These are phyloP conservation scores for Mechanitis messenoides DNA, from an alignment of 2,888 invertebrate species.

Conservation along the genomic window DNA sequence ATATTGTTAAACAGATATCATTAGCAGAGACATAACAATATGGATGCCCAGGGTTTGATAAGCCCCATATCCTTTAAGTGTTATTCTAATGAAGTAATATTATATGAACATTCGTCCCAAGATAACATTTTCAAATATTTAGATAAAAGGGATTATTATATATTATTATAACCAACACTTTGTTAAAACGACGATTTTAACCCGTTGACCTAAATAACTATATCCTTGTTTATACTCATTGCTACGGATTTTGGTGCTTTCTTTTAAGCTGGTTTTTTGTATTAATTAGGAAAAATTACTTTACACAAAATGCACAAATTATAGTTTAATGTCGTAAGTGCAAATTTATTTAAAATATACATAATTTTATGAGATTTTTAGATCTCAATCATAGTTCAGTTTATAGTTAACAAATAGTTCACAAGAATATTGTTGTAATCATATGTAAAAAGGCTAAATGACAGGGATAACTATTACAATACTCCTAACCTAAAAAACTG, in stretches of 20 bases:
- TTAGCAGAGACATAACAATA: constrained; percentile 1
- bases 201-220: constrained; percentile 34
- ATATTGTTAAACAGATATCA: background rate
- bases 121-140: constrained; percentile 22
- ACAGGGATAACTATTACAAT: too few relatives aligned
- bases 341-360: too few relatives aligned
- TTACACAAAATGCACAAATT: background rate
- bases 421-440: too few relatives aligned
- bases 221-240: constrained; percentile 27
- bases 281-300: constrained; percentile 28
- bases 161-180: constrained; percentile 29
- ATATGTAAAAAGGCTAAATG: background rate
- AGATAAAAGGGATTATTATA: constrained; percentile 15
- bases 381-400: too few relatives aligned
- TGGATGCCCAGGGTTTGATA: constrained; percentile 16
- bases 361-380: too few relatives aligned
- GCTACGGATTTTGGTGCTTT: constrained; percentile 11
- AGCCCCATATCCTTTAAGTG: constrained; percentile 18
- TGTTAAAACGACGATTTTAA: constrained; percentile 33
- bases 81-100: constrained; percentile 20
- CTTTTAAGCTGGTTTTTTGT: constrained; percentile 15
- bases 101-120: constrained; percentile 11
- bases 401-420: too few relatives aligned
- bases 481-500: background rate
- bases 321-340: too few relatives aligned